Percentiles rank a stretch among this genome's conserved stretches.
Conservation (phyloP, 2,888 invertebrate species). For the Agrochola macilenta region DNA sequence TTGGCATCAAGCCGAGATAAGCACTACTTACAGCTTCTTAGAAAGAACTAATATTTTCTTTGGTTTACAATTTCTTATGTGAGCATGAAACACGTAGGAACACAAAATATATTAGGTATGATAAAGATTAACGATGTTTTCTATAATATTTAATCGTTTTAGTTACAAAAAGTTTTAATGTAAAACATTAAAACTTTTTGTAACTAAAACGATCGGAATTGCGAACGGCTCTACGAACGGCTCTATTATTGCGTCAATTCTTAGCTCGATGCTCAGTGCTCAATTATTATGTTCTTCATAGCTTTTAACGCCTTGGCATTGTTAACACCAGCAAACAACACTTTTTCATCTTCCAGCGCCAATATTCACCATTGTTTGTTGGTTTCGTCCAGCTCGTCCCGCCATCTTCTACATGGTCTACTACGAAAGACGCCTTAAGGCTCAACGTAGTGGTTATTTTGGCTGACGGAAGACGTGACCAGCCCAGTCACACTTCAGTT, state of each 20-base stretch:
- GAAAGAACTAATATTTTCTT: constrained; percentile 5
- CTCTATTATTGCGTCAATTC: background rate
- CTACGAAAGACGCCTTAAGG: background rate
- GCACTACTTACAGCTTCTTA: background rate
- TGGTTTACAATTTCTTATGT: constrained; percentile 12
- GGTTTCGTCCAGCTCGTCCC: background rate
- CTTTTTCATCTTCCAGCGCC: background rate
- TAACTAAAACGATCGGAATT: too few species aligned
- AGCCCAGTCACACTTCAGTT: background rate
- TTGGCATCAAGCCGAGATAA: constrained; percentile 10
- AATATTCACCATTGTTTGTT: too few species aligned
- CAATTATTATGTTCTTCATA: background rate
- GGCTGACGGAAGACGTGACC: background rate
- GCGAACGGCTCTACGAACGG: too few species aligned
- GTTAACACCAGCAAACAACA: background rate
- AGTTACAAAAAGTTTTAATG: background rate
- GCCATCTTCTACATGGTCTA: background rate
- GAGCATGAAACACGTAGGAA: background rate
- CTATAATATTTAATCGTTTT: constrained; percentile 19
- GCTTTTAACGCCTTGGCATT: background rate
- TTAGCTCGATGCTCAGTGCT: background rate
- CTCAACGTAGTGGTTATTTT: background rate
- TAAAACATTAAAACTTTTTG: too few species aligned
- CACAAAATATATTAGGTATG: background rate
- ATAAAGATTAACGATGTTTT: constrained; percentile 24